These are phyloP conservation scores for Chelonus insularis DNA, from an alignment of 1,140 invertebrate species.

Conservation along the genomic window DNA sequence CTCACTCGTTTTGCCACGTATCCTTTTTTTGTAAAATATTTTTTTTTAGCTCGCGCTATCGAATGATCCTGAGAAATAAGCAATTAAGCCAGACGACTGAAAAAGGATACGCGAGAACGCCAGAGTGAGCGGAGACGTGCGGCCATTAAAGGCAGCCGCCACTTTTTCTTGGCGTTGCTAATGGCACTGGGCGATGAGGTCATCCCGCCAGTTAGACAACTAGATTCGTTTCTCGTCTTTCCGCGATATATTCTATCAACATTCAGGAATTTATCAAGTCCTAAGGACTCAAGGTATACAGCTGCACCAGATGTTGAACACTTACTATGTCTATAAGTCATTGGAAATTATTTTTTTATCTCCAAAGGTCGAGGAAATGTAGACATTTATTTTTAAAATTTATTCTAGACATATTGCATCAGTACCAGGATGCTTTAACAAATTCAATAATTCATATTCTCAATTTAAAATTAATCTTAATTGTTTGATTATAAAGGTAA, in stretches of 20 bases:
- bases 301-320: too few relatives aligned
- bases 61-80: constrained; percentile 37
- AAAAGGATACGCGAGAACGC: constrained; percentile 31
- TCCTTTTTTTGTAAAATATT: not conserved
- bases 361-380: too few relatives aligned
- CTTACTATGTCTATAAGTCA: too few relatives aligned
- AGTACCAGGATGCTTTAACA: too few relatives aligned
- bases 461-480: too few relatives aligned
- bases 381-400: too few relatives aligned
- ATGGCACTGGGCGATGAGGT: constrained; percentile 35
- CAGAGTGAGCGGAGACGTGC: constrained; percentile 11
- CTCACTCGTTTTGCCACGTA: constrained; percentile 7
- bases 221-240: constrained; percentile 28
- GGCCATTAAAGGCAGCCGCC: constrained; percentile 35
- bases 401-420: too few relatives aligned
- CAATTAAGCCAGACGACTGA: constrained; percentile 32
- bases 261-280: not conserved
- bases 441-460: too few relatives aligned
- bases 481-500: too few relatives aligned
- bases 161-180: constrained; percentile 31
- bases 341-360: too few relatives aligned
- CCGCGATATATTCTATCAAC: not conserved
- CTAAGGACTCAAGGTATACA: too few relatives aligned
- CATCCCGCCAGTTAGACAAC: constrained; percentile 35
- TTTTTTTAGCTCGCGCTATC: constrained; percentile 14